Conservation (phyloP, 2,113 vertebrate species). For the Poeciliopsis occidentalis region DNA sequence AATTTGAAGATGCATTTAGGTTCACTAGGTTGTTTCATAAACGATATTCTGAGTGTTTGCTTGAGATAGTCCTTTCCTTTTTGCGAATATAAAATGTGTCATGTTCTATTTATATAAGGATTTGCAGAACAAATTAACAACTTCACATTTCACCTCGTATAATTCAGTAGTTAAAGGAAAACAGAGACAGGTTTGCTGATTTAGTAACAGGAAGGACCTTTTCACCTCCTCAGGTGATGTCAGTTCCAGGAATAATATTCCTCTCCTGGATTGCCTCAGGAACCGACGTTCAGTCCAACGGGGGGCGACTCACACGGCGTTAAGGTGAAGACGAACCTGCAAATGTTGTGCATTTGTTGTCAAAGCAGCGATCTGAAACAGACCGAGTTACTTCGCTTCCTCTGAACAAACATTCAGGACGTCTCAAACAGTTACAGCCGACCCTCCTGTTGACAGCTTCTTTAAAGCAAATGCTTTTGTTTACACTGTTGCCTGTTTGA, state of each 20-base stretch:
- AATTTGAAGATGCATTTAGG: not conserved
- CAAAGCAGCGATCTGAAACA: constrained; percentile 11
- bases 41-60: too few relatives aligned
- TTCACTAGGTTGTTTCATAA: not conserved
- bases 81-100: not conserved
- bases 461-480: constrained; percentile 54
- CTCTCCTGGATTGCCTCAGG: constrained; percentile 39
- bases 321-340: constrained; percentile 31
- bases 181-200: not conserved
- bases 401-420: constrained; percentile 37
- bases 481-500: constrained; percentile 39
- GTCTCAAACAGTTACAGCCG: constrained; percentile 45
- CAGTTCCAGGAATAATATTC: constrained; percentile 65
- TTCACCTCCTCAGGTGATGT: constrained; percentile 46
- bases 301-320: constrained; percentile 45
- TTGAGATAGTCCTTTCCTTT: too few relatives aligned
- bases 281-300: constrained; percentile 34
- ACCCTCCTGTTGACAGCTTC: constrained; percentile 33
- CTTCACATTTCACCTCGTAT: too few relatives aligned
- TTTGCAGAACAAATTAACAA: too few relatives aligned
- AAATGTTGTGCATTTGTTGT: constrained; percentile 24
- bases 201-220: constrained; percentile 23
- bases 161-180: too few relatives aligned
- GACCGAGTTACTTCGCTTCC: not conserved
- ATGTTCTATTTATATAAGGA: not conserved